phyloP scores from a whole-genome alignment of 2,888 invertebrate species.

The Mythimna pallens region DNA sequence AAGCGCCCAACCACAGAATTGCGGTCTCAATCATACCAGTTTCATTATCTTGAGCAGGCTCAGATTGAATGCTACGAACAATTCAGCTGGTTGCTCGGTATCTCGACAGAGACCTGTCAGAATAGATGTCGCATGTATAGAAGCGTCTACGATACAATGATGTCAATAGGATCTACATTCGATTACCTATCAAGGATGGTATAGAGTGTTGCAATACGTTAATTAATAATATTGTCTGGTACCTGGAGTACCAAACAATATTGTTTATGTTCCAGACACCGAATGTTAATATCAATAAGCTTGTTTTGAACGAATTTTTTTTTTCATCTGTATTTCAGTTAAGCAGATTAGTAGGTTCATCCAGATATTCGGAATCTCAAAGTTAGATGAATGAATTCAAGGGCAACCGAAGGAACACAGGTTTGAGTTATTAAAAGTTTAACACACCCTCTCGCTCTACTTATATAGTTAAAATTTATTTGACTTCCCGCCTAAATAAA shows the following conservation, averaged over 20 bases:
- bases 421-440: neutral
- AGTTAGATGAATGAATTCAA: too few relatives aligned
- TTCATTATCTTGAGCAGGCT: conserved; percentile 72
- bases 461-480: too few relatives aligned
- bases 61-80: conserved; percentile 64
- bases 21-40: conserved; percentile 68
- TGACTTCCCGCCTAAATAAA: too few relatives aligned
- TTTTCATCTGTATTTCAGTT: too few relatives aligned
- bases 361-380: too few relatives aligned
- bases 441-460: too few relatives aligned
- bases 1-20: conserved; percentile 65
- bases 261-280: neutral
- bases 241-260: too few relatives aligned
- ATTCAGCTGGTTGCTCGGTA: conserved; percentile 50
- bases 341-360: too few relatives aligned
- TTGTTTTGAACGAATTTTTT: too few relatives aligned
- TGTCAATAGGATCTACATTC: conserved; percentile 15
- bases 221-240: neutral
- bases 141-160: conserved; percentile 6
- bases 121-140: neutral
- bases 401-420: too few relatives aligned
- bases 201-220: neutral
- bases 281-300: neutral
- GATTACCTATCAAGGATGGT: neutral
- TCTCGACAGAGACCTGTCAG: conserved; percentile 16